These are phyloP conservation scores for Nothoprocta perdicaria DNA, from an alignment of 2,113 vertebrate species.

Conservation along the genomic window DNA sequence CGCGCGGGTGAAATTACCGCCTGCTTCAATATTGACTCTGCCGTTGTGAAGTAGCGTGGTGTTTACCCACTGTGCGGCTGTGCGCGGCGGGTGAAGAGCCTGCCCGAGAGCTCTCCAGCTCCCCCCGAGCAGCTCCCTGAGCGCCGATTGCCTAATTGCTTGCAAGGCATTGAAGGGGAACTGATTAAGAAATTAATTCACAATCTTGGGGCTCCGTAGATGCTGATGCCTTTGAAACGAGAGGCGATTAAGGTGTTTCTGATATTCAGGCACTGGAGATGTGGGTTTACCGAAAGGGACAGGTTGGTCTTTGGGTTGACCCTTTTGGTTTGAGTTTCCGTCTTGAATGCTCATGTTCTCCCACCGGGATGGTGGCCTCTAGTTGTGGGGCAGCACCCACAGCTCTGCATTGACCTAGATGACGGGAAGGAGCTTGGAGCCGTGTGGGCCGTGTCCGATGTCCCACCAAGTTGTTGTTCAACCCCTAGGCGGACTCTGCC, in stretches of 20 bases:
- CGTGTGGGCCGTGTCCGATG: neutral
- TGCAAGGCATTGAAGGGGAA: neutral
- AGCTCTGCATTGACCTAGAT: too few relatives aligned
- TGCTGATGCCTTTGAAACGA: neutral
- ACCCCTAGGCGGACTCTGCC: neutral
- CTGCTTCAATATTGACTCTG: slow-evolving; percentile 44
- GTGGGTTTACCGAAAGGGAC: neutral
- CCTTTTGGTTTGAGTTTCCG: too few relatives aligned
- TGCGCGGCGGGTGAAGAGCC: accelerated
- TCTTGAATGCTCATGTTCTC: too few relatives aligned
- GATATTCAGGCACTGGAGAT: neutral
- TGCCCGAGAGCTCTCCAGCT: neutral
- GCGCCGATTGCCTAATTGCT: neutral
- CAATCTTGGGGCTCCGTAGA: neutral
- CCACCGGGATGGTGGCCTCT: too few relatives aligned
- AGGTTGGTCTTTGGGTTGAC: too few relatives aligned
- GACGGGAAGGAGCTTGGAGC: too few relatives aligned
- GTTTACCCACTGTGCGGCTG: neutral
- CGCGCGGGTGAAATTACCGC: neutral
- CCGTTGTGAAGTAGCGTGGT: neutral
- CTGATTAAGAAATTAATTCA: slow-evolving; percentile 12
- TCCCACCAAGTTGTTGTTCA: neutral
- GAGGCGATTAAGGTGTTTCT: neutral
- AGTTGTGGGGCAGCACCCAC: too few relatives aligned
- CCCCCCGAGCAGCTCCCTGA: neutral